These are phyloP conservation scores for Nipponacmea schrenckii DNA, from an alignment of 2,888 invertebrate genomes.

Conservation along the genomic window DNA sequence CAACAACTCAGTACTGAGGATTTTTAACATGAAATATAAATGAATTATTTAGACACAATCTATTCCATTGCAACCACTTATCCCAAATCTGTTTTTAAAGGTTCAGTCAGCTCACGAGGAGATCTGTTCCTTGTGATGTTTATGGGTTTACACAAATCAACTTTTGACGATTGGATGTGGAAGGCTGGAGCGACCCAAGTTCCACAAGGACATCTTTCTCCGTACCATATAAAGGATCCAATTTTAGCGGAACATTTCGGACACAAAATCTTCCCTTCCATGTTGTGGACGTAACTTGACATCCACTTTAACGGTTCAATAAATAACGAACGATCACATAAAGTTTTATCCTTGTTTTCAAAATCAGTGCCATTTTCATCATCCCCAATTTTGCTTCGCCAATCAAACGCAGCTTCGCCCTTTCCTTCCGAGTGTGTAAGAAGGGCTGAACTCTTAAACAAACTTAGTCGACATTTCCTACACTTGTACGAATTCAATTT, in stretches of 20 bases:
- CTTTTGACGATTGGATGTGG: constrained; percentile 89
- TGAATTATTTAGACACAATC: too few species aligned
- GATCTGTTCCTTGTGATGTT: too few species aligned
- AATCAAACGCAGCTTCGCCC: constrained; percentile 64
- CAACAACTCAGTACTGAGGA: too few species aligned
- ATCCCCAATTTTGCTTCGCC: constrained; percentile 45
- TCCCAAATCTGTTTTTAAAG: too few species aligned
- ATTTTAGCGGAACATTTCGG: constrained; percentile 85
- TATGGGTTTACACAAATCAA: constrained; percentile 71
- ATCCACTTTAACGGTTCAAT: constrained; percentile 93
- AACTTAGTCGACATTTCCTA: constrained; percentile 72
- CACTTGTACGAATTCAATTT: constrained; percentile 46
- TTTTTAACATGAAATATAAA: too few species aligned
- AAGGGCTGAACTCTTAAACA: constrained; percentile 84
- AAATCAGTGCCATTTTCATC: constrained; percentile 9
- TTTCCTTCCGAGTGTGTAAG: constrained; percentile 77
- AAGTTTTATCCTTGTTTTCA: constrained; percentile 3
- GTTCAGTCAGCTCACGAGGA: too few species aligned
- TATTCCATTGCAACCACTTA: too few species aligned
- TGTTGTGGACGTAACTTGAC: constrained; percentile 75
- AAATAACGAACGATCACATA: constrained; percentile 82
- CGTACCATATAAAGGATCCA: constrained; percentile 91
- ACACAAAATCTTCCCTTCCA: constrained; percentile 83
- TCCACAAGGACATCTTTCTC: constrained; percentile 90
- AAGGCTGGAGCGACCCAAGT: constrained; percentile 90